Conservation (phyloP, 1,140 invertebrate genomes). For the Araneus ventricosus region DNA sequence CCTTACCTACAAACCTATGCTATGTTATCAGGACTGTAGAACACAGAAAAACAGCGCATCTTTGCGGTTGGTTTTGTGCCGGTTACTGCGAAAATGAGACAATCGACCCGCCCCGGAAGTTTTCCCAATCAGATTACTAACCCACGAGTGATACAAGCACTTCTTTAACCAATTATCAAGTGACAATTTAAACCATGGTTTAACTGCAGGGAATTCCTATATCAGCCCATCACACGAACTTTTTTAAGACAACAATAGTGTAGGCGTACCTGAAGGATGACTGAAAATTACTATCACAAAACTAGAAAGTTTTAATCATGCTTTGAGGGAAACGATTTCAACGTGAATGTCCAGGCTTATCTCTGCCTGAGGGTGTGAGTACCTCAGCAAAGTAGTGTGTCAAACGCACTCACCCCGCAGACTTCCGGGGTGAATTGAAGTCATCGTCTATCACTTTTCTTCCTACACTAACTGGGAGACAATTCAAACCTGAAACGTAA, state of each 20-base stretch:
- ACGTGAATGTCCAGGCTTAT: background rate
- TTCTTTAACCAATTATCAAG: background rate
- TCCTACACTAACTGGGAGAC: conserved; percentile 1
- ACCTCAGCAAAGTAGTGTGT: background rate
- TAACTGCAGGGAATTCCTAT: background rate
- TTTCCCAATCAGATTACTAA: conserved; percentile 11
- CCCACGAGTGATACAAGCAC: background rate
- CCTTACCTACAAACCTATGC: conserved; percentile 6
- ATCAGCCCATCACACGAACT: background rate
- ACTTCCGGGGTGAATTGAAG: conserved; percentile 60
- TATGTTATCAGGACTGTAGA: background rate
- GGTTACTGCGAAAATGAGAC: conserved; percentile 8
- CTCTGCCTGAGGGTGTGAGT: background rate
- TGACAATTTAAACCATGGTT: background rate
- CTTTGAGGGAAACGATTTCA: background rate
- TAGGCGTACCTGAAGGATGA: background rate
- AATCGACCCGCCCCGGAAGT: conserved; percentile 18
- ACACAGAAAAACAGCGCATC: conserved; percentile 6
- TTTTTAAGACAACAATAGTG: background rate
- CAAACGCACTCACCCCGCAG: conserved; percentile 43
- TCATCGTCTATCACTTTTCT: conserved; percentile 5
- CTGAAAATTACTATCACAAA: background rate
- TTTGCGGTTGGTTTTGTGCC: conserved; percentile 14
- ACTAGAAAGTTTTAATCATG: background rate
- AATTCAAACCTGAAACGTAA: background rate